Evolutionary conservation across 2,888 invertebrate genomes (phyloP).

Genomic region (Apodemia zela): DNA sequence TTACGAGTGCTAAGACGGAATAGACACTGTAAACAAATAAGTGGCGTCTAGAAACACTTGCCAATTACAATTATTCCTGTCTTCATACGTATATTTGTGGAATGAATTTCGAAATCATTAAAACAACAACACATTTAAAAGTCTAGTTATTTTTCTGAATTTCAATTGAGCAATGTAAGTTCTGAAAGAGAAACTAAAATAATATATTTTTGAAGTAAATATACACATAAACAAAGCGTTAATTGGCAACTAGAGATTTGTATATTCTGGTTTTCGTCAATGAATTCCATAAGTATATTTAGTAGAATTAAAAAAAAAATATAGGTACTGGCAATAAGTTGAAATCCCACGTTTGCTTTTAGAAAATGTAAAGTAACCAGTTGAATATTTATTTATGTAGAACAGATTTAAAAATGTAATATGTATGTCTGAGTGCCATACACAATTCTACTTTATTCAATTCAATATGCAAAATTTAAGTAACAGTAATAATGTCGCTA

Average conservation of each 20-base stretch:
- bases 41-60: conserved; percentile 3
- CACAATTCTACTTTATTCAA: too few species aligned
- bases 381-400: not conserved
- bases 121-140: not conserved
- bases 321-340: not conserved
- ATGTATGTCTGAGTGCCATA: too few species aligned
- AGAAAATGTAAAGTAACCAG: not conserved
- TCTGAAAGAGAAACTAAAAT: too few species aligned
- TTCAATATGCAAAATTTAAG: too few species aligned
- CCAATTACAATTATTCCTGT: not conserved
- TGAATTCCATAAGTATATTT: not conserved
- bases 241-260: not conserved
- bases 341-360: not conserved
- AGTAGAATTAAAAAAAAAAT: not conserved
- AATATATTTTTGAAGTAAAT: too few species aligned
- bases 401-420: too few species aligned
- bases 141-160: too few species aligned
- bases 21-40: conserved; percentile 1
- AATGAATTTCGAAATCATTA: not conserved
- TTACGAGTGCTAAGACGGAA: not conserved
- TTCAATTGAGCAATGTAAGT: too few species aligned
- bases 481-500: too few species aligned
- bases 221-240: not conserved
- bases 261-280: conserved; percentile 7
- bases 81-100: not conserved